phyloP scores from a whole-genome alignment of 2,888 invertebrate species.

The Eudasyphora cyanicolor region DNA sequence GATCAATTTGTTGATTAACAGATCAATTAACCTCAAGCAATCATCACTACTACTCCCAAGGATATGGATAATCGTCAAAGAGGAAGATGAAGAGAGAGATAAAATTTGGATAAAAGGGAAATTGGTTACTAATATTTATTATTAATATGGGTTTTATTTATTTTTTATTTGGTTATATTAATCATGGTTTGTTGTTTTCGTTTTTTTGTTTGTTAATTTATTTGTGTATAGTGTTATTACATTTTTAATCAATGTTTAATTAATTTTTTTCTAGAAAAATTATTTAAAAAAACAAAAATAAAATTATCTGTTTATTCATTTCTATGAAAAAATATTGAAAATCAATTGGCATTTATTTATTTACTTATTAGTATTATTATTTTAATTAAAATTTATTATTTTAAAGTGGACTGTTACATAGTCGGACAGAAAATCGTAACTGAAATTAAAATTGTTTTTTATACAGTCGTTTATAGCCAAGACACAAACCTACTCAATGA shows the following conservation, averaged over 20 bases:
- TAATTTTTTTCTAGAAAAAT: neutral
- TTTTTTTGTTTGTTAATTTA: slow-evolving; percentile 10
- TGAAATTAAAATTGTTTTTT: no score
- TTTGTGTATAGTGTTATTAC: slow-evolving; percentile 38
- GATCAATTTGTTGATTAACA: slow-evolving; percentile 22
- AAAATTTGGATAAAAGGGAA: neutral
- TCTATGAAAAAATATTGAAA: slow-evolving; percentile 1
- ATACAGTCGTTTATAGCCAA: no score
- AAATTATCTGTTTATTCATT: slow-evolving; percentile 49
- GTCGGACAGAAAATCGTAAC: no score
- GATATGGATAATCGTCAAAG: neutral
- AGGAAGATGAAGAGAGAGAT: neutral
- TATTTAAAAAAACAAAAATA: slow-evolving; percentile 47
- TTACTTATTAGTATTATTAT: slow-evolving; percentile 16
- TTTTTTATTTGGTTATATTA: slow-evolving; percentile 42
- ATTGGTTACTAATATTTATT: slow-evolving; percentile 16
- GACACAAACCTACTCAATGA: no score
- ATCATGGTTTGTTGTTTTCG: slow-evolving; percentile 27
- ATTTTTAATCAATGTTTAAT: slow-evolving; percentile 15
- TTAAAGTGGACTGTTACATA: no score
- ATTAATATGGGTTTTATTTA: slow-evolving; percentile 25
- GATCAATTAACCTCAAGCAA: slow-evolving; percentile 46
- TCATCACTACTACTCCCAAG: slow-evolving; percentile 5
- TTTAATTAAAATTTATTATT: neutral
- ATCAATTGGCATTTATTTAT: slow-evolving; percentile 45